Conservation (phyloP, 92 coral and sea anemone species). For the Isaurus tuberculatus region DNA sequence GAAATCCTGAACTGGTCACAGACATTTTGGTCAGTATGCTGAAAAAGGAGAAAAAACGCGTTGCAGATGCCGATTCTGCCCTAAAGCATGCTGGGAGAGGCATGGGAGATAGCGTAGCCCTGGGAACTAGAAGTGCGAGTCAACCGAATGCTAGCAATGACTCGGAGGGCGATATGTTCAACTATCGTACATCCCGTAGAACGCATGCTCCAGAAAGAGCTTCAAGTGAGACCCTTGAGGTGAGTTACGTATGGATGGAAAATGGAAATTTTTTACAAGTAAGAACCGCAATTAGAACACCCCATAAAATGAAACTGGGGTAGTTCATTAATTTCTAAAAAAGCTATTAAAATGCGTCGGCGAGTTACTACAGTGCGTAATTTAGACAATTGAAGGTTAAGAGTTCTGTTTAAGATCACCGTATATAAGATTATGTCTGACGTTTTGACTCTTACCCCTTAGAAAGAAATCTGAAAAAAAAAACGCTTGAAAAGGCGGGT, state of each 20-base stretch:
- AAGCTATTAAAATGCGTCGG: no score
- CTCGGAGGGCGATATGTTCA: slow-evolving; percentile 60
- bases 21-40: slow-evolving; percentile 96
- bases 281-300: background rate
- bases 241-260: background rate
- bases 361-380: no score
- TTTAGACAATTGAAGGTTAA: no score
- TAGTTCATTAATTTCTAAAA: no score
- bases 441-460: no score
- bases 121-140: slow-evolving; percentile 61
- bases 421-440: no score
- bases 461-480: no score
- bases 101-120: background rate
- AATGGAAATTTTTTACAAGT: background rate
- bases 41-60: slow-evolving; percentile 92
- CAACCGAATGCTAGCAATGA: slow-evolving; percentile 67
- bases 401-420: no score
- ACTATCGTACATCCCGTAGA: slow-evolving; percentile 24
- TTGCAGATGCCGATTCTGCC: slow-evolving; percentile 58
- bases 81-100: slow-evolving; percentile 51
- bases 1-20: slow-evolving; percentile 45
- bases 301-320: no score
- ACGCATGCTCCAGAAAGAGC: slow-evolving; percentile 64
- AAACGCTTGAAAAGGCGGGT: no score
- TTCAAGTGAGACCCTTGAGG: slow-evolving; percentile 62